Conservation (phyloP, 2,113 vertebrate genomes). For the Etia nguti region DNA sequence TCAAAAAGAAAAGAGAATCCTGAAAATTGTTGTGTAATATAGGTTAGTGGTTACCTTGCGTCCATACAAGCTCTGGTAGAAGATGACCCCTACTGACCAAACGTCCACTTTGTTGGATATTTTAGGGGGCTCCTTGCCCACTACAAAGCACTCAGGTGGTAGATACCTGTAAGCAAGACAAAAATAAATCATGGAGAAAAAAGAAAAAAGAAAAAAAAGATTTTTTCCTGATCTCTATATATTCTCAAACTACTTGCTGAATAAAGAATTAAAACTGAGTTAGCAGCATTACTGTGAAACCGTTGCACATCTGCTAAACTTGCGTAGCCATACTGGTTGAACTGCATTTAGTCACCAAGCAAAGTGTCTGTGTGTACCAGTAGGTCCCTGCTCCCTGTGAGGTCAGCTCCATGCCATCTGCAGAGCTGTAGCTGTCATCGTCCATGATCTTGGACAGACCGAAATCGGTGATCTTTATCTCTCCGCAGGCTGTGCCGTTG, state of each 20-base stretch:
- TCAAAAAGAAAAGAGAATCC: background rate
- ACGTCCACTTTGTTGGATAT: slow-evolving; percentile 97
- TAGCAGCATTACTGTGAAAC: background rate
- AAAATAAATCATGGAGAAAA: background rate
- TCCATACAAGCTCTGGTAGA: slow-evolving; percentile 96
- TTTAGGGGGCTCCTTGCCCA: slow-evolving; percentile 92
- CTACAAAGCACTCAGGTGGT: slow-evolving; percentile 93
- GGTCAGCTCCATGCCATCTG: slow-evolving; percentile 93
- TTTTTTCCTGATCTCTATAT: background rate
- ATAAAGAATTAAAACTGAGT: background rate
- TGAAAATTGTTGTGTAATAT: background rate
- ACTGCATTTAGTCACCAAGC: no score
- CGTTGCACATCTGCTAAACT: background rate
- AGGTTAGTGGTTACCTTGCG: slow-evolving; percentile 78
- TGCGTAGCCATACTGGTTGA: background rate
- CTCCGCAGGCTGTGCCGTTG: slow-evolving; percentile 91
- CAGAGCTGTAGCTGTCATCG: slow-evolving; percentile 89
- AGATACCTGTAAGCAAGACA: slow-evolving; percentile 78
- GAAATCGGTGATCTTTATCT: slow-evolving; percentile 96
- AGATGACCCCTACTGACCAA: slow-evolving; percentile 95
- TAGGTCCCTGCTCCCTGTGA: slow-evolving; percentile 94
- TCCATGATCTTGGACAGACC: slow-evolving; percentile 97
- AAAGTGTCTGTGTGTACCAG: slow-evolving; percentile 70
- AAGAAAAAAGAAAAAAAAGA: background rate
- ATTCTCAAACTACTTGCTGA: background rate